Evolutionary conservation across 2,888 invertebrate species (phyloP).

Genomic region (Notocelia uddmanniana): DNA sequence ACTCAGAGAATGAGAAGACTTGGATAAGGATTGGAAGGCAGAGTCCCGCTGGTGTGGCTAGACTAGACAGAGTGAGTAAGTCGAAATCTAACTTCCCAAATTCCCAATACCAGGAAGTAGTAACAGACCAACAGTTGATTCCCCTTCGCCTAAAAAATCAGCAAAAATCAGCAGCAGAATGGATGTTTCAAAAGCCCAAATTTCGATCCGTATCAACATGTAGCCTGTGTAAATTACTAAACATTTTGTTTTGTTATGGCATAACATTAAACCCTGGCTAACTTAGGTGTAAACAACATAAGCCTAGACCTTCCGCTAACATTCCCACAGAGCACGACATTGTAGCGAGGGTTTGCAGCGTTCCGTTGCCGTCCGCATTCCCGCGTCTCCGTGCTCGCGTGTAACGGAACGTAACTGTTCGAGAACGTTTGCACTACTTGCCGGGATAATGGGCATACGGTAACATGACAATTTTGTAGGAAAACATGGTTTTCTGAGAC

Average conservation of each 20-base stretch:
- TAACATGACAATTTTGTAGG: conserved; percentile 38
- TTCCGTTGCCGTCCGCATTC: conserved; percentile 66
- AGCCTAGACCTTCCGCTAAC: conserved; percentile 22
- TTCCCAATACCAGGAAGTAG: too few relatives aligned
- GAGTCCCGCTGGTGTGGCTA: too few relatives aligned
- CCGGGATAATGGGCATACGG: conserved; percentile 46
- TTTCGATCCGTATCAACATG: background rate
- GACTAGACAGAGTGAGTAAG: too few relatives aligned
- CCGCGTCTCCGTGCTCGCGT: conserved; percentile 51
- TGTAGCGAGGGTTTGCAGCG: conserved; percentile 45
- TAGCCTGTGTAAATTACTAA: background rate
- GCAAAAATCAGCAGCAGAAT: too few relatives aligned
- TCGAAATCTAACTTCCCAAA: too few relatives aligned
- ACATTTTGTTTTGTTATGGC: background rate
- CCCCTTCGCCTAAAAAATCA: too few relatives aligned
- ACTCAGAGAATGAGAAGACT: too few relatives aligned
- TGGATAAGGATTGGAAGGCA: too few relatives aligned
- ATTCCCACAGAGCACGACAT: conserved; percentile 21
- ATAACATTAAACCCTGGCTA: background rate
- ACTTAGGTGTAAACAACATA: conserved; percentile 19
- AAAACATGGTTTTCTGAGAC: conserved; percentile 17
- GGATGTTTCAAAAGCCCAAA: background rate
- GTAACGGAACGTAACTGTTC: conserved; percentile 70
- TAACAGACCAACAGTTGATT: too few relatives aligned
- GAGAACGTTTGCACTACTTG: conserved; percentile 48